A percentile compares a stretch with the other conserved stretches of the same genome.
Evolutionary conservation across 2,113 vertebrate species (phyloP).

Genomic region (Ochotona curzoniae): DNA sequence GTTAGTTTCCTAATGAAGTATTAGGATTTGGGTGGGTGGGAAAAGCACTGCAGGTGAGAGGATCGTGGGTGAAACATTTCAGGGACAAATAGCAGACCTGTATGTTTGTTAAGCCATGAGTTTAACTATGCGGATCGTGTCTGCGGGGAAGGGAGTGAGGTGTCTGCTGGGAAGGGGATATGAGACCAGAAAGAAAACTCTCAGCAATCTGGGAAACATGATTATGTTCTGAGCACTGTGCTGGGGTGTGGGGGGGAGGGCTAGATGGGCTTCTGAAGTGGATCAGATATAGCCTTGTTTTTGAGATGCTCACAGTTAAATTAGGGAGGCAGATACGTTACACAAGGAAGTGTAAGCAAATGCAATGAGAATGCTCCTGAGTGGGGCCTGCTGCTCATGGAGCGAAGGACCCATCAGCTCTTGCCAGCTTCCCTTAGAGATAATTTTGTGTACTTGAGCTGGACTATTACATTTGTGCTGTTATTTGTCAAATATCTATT

Average conservation of each 20-base stretch:
- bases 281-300: background rate
- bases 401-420: background rate
- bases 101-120: conserved; percentile 13
- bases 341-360: conserved; percentile 15
- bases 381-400: background rate
- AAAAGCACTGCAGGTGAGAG: conserved; percentile 9
- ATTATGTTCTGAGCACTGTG: conserved; percentile 20
- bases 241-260: background rate
- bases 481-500: conserved; percentile 14
- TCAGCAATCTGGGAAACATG: background rate
- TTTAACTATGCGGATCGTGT: background rate
- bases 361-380: conserved; percentile 4
- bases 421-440: conserved; percentile 27
- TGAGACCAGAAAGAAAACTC: conserved; percentile 3
- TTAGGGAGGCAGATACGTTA: conserved; percentile 14
- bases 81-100: background rate
- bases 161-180: background rate
- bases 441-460: conserved; percentile 43
- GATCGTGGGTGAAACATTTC: background rate
- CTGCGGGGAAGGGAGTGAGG: background rate
- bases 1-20: conserved; percentile 53
- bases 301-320: background rate
- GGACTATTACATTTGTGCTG: conserved; percentile 28
- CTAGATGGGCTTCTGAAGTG: background rate
- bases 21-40: background rate